phyloP scores from a whole-genome alignment of 2,113 vertebrate species.

The Brienomyrus longianalis region DNA sequence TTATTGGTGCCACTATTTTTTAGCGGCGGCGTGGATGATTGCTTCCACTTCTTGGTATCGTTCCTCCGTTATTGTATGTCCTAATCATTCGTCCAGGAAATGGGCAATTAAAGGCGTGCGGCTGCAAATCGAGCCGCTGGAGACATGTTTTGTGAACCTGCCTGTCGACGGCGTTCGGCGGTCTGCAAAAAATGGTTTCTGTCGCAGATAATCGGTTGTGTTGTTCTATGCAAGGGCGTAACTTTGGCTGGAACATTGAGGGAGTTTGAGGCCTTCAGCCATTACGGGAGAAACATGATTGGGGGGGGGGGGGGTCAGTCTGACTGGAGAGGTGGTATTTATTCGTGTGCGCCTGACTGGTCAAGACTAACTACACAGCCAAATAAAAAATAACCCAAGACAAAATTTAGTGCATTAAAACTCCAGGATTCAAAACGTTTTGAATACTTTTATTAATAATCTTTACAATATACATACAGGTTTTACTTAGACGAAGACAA shows the following conservation, averaged over 20 bases:
- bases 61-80: background rate
- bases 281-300: no score
- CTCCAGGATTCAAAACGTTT: background rate
- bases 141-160: background rate
- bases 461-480: background rate
- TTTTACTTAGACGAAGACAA: background rate
- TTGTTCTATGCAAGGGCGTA: background rate
- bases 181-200: background rate
- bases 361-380: background rate
- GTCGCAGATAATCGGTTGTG: background rate
- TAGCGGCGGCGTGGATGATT: background rate
- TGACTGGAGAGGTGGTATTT: background rate
- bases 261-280: no score
- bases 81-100: background rate
- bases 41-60: background rate
- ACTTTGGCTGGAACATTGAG: no score
- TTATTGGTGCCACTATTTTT: background rate
- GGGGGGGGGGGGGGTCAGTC: background rate
- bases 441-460: background rate
- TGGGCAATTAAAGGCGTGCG: background rate
- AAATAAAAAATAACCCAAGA: background rate
- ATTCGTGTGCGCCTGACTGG: background rate
- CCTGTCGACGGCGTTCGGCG: background rate
- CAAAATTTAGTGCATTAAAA: background rate
- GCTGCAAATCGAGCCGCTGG: background rate